Evolutionary conservation across 2,113 vertebrate genomes (phyloP).

Genomic region (Furnarius figulus): DNA sequence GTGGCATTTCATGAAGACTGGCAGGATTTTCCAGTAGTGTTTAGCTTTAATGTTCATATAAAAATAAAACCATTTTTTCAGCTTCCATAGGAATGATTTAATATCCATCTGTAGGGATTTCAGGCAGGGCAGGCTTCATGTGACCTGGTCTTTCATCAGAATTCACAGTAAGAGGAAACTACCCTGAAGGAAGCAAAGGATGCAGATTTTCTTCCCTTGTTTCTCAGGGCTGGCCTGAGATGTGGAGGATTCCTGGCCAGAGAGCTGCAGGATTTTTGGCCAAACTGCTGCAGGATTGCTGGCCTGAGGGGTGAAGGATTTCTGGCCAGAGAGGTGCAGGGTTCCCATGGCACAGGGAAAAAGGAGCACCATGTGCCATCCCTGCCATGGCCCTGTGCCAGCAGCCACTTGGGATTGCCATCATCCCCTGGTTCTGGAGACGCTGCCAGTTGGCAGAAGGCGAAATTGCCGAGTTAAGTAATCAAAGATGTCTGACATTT

Average conservation of each 20-base stretch:
- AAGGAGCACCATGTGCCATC: background rate
- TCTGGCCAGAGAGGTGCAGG: background rate
- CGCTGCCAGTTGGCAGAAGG: conserved; percentile 44
- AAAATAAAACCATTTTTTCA: background rate
- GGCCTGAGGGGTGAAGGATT: background rate
- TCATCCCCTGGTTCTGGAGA: background rate
- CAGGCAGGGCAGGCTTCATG: background rate
- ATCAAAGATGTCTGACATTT: conserved; percentile 56
- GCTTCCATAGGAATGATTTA: background rate
- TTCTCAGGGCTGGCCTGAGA: background rate
- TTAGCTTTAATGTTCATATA: background rate
- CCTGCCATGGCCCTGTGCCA: background rate
- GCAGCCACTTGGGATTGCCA: background rate
- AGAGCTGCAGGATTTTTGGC: background rate
- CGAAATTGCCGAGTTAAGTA: conserved; percentile 17
- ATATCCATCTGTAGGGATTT: background rate
- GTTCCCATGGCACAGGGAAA: background rate
- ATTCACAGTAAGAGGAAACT: background rate
- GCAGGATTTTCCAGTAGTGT: background rate
- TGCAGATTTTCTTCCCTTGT: background rate
- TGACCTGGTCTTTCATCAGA: background rate
- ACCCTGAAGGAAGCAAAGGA: background rate
- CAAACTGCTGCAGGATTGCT: background rate
- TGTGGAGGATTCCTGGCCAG: background rate
- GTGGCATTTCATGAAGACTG: background rate